These are phyloP conservation scores for Stenchaetothrips biformis DNA, from an alignment of 2,888 invertebrate genomes.

Conservation along the genomic window DNA sequence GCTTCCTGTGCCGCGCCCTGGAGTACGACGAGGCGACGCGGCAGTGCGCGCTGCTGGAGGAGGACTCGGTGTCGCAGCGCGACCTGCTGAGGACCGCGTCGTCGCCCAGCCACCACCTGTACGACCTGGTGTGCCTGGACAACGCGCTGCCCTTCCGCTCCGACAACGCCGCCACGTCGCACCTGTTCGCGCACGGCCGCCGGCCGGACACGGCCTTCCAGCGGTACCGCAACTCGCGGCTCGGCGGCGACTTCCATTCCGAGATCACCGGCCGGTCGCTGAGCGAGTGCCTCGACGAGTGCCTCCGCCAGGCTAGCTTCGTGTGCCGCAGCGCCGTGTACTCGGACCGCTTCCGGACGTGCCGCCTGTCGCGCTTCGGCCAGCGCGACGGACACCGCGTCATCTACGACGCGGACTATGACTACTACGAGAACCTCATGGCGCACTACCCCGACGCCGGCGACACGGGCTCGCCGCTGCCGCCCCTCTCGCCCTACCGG, in stretches of 20 bases:
- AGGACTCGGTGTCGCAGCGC: slow-evolving; percentile 84
- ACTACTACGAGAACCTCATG: slow-evolving; percentile 90
- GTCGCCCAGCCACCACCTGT: slow-evolving; percentile 80
- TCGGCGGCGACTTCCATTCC: slow-evolving; percentile 83
- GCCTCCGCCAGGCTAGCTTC: slow-evolving; percentile 81
- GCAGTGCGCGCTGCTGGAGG: slow-evolving; percentile 84
- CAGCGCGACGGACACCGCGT: slow-evolving; percentile 83
- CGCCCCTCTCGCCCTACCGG: slow-evolving; percentile 35
- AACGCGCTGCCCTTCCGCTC: slow-evolving; percentile 69
- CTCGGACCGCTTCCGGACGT: slow-evolving; percentile 78
- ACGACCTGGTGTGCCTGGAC: slow-evolving; percentile 82
- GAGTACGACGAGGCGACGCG: slow-evolving; percentile 83
- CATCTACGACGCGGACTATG: slow-evolving; percentile 85
- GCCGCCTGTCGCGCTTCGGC: slow-evolving; percentile 78
- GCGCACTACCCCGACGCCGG: slow-evolving; percentile 4
- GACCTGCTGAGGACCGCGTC: slow-evolving; percentile 81
- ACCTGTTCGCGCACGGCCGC: slow-evolving; percentile 74
- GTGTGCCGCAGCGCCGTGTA: slow-evolving; percentile 86
- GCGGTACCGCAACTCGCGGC: slow-evolving; percentile 76
- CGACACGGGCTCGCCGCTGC: not conserved
- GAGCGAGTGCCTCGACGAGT: slow-evolving; percentile 86
- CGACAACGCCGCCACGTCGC: slow-evolving; percentile 79
- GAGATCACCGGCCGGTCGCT: slow-evolving; percentile 83
- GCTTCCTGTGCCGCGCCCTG: slow-evolving; percentile 81
- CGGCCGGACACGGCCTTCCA: slow-evolving; percentile 86